Base-by-base conservation (phyloP, 2,797 vertebrate species). In the Peromyscus nudipes region DNA sequence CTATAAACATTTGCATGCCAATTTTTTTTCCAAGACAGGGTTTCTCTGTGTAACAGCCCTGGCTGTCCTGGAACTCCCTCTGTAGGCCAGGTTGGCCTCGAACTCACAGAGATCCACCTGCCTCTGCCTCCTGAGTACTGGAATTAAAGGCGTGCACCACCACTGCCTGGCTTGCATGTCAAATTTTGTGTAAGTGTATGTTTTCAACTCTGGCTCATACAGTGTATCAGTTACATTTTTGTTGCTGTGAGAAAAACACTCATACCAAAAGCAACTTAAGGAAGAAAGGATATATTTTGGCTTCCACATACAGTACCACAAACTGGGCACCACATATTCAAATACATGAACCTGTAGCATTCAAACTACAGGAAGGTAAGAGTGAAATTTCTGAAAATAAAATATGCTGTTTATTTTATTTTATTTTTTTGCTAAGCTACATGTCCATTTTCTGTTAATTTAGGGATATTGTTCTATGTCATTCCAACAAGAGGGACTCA, bases 381-480 rank as follows among this genome's bases (percentile, higher is more conserved):
- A 71, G 21, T 85, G 80, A 81, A 71, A 84, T 67, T 23, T 92
- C 82, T 76, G 81, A 73, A 82, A 79, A 17, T 40, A 92, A 79
- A 83, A 29, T 23, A 52, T 21, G 57, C 17, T 14, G 1, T 43
- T 90, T 49, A 40, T 6, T 55, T 37, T 34, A 40, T 13, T 37
- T 57, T 75, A 31, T 73, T 37, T 40, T 31, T 49, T 82, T 73
- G 16, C 85, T 34, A 84, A 75, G 5, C 4, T 81, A n/a, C 16
- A 9, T 17, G 25, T 34, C 87, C 11, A 49, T 75, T 14, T 21
- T 71, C 23, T 86, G 9, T 90, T 88, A 19, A 25, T 62, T 71
- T 79, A 43, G 16, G 17, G 8, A 12, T 4, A 89, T 29, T 43
- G 13, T 4, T 96, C 21, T 84, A 17, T 52, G 16, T 69, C 64